These are phyloP conservation scores for Chymomyza costata DNA, from an alignment of 1,140 invertebrate species.

Conservation along the genomic window DNA sequence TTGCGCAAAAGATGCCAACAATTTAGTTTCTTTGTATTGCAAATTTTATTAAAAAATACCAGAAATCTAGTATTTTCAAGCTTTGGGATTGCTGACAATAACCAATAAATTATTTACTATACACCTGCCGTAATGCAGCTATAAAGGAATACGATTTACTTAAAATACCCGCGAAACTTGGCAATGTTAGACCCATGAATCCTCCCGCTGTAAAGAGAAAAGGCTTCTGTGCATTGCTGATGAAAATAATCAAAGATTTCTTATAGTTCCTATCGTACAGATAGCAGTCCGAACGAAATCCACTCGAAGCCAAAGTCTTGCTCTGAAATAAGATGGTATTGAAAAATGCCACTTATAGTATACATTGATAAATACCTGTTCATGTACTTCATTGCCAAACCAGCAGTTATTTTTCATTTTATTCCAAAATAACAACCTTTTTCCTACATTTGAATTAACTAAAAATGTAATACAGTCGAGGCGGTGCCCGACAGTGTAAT, in stretches of 20 bases:
- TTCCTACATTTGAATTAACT: too few relatives aligned
- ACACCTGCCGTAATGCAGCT: slow-evolving; percentile 52
- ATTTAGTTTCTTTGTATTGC: too few relatives aligned
- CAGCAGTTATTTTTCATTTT: too few relatives aligned
- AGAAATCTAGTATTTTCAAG: not conserved
- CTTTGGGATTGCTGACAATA: not conserved
- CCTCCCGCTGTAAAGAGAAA: slow-evolving; percentile 62
- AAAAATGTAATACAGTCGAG: too few relatives aligned
- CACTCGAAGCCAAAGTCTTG: slow-evolving; percentile 39
- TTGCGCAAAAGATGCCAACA: too few relatives aligned
- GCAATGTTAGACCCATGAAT: slow-evolving; percentile 51
- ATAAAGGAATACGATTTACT: slow-evolving; percentile 60
- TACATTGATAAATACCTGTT: not conserved
- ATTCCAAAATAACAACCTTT: too few relatives aligned
- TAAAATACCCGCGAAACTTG: slow-evolving; percentile 52
- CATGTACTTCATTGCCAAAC: slow-evolving; percentile 59
- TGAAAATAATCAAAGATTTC: slow-evolving; percentile 42
- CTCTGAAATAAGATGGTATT: slow-evolving; percentile 41
- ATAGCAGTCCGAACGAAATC: slow-evolving; percentile 47
- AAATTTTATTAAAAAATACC: too few relatives aligned
- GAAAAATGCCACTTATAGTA: too few relatives aligned
- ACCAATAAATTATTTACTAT: slow-evolving; percentile 20
- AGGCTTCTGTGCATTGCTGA: slow-evolving; percentile 52
- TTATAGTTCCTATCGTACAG: slow-evolving; percentile 32
- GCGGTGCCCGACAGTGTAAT: too few relatives aligned